Evolutionary conservation across 2,888 invertebrate species (phyloP), one percentile per base, ranked within the genome.

Genomic region (Cerceris ruficornis): DNA sequence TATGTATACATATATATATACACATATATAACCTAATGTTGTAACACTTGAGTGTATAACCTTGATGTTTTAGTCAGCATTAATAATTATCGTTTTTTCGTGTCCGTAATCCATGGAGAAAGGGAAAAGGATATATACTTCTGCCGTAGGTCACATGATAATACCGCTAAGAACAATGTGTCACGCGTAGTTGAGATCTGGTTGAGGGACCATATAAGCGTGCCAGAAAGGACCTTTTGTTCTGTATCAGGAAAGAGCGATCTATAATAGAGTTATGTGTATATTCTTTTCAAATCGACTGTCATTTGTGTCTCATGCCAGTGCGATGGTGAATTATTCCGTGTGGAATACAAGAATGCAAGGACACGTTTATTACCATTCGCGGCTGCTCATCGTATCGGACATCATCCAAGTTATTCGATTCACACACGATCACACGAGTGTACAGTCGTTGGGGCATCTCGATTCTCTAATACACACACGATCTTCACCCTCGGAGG

Each of bases 1-100:
- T 83, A 61, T 62, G 67, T 74, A 65, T 75, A 64, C 66, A 73
- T 43, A 58, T 69, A 80, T 82, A 80, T 87, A 71, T 77, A 75
- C 75, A 65, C 75, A 69, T 80, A 78, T 78, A 74, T 83, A 85
- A 80, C 81, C 81, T 87, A 82, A 83, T 89, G 82, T 88, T 87
- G 87, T 88, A 87, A 75, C 86, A 87, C 88, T 83, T 90, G 86
- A 88, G 86, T 89, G 88, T 89, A 87, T 87, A 85, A 88, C 86
- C 83, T 91, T 90, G 90, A 79, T 91, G 89, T 90, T 89, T 89
- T 90, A 90, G 90, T 88, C 88, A 88, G 87, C 86, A 90, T 88
- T 89, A 86, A 28, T 28, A 28, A 88, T 88, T 75, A 88, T 89
- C 88, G 85, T 88, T 88, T 89, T 86, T 85, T 80, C 88, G 87